phyloP scores from a whole-genome alignment of 2,113 vertebrate species.

The Passer domesticus region DNA sequence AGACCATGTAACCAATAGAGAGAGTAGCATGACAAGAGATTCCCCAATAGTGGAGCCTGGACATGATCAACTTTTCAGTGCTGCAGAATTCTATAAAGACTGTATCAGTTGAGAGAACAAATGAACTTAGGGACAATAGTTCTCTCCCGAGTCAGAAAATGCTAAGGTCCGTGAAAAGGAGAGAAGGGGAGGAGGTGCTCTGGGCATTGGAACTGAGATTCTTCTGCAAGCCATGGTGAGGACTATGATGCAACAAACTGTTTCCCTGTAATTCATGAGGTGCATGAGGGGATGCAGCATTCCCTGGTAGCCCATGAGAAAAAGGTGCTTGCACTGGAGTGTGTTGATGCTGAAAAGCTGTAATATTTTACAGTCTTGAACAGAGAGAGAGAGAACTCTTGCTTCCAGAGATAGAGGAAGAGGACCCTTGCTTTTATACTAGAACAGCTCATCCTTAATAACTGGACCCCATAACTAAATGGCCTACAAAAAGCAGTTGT shows the following conservation, averaged over 20 bases:
- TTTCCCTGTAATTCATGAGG: neutral
- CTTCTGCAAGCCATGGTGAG: neutral
- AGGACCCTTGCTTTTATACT: neutral
- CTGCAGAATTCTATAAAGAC: neutral
- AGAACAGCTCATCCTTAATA: neutral
- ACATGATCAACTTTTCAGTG: neutral
- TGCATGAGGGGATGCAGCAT: neutral
- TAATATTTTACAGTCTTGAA: neutral
- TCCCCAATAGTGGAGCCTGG: neutral
- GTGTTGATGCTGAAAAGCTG: neutral
- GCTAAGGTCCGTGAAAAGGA: neutral
- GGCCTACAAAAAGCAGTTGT: too few species aligned
- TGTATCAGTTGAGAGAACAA: neutral
- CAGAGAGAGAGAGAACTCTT: neutral
- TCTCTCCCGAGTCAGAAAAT: neutral
- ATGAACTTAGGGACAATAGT: too few species aligned
- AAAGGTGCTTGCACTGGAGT: accelerated
- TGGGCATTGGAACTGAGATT: neutral
- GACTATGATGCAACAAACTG: neutral
- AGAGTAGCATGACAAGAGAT: neutral
- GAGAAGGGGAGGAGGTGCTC: neutral
- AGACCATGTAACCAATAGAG: neutral
- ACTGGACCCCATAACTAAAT: neutral
- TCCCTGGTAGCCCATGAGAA: neutral
- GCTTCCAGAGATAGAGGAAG: neutral